These are phyloP conservation scores for Ctenopoma kingsleyae DNA, from an alignment of 2,797 vertebrate genomes.

Conservation along the genomic window DNA sequence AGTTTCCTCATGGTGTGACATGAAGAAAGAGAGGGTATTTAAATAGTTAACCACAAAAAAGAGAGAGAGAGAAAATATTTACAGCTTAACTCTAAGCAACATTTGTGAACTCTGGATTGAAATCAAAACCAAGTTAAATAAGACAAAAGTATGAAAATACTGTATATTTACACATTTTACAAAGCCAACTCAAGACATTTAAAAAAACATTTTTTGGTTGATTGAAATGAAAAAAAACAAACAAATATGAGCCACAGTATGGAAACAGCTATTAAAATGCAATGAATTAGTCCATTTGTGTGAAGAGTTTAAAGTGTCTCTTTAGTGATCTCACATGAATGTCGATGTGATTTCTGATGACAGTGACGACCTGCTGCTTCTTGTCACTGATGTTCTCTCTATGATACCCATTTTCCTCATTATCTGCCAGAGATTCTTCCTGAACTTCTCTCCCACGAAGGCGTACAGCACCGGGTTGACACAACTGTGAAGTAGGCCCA, in stretches of 20 bases:
- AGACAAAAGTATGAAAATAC: neutral
- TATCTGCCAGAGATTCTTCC: slow-evolving; percentile 51
- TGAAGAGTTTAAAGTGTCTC: neutral
- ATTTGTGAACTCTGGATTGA: neutral
- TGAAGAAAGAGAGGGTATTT: neutral
- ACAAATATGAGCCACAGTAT: neutral
- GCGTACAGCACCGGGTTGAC: slow-evolving; percentile 83
- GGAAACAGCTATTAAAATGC: neutral
- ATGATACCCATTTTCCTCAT: slow-evolving; percentile 49
- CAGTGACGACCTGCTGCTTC: slow-evolving; percentile 69
- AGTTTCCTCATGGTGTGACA: neutral
- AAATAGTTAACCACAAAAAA: neutral
- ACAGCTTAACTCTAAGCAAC: neutral
- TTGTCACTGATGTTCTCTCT: slow-evolving; percentile 20
- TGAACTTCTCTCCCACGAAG: slow-evolving; percentile 81
- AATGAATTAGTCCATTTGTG: neutral
- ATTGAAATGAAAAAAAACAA: neutral
- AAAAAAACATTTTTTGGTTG: neutral
- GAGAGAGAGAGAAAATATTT: neutral
- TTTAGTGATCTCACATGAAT: slow-evolving; percentile 63
- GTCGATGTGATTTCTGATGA: slow-evolving; percentile 75
- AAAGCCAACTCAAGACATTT: neutral
- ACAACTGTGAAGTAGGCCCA: slow-evolving; percentile 82
- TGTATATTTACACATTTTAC: neutral
- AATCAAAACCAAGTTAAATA: slow-evolving; percentile 1